Evolutionary conservation across 2,888 invertebrate genomes (phyloP), one percentile per base, ranked within the genome.

Genomic region (Athalia rosae): DNA sequence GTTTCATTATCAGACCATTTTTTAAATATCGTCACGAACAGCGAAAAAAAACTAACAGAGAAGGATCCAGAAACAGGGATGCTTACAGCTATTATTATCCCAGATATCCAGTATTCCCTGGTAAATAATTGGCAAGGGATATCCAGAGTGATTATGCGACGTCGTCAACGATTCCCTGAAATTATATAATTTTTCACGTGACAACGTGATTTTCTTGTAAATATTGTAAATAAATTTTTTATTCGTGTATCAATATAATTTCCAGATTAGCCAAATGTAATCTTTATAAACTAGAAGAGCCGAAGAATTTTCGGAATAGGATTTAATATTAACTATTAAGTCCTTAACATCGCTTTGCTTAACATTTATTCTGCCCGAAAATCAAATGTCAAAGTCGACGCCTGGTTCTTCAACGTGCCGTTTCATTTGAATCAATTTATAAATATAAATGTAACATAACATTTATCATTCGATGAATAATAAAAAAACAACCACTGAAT

Each of bases 91-190:
- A 28, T 28, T 13, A 59, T 11, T 82, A 82, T 13, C 81, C 80
- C 41, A 81, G 78, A 28, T 83, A 87, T 76, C 86, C 86, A 0
- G 82, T 87, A 7, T 86, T 86, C 78, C 82, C 85, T 0, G 87
- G 87, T 53, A 85, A 81, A 80, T 85, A 81, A 80, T 59, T 13
- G 3, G 45, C 1, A 45, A 13, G 13, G 15, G 41, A 58, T 50
- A 28, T 15, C 15, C 5, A 8, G n/a, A 47, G n/a, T 9, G 1
- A 66, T 48, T n/a, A 64, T 6, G 9, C 8, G n/a, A 28, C 47
- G 8, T 9, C 13, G 66, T 15, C 47, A 6, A 28, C 47, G 41
- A 45, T 47, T 7, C 3, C 4, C 0, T n/a, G 5, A 59, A 6
- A 67, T 15, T 28, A 41, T 28, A 2, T 8, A 28, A 28, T 8